Percentiles rank a stretch among this genome's conserved stretches.
Conservation (phyloP, 2,888 invertebrate genomes). For the Tyria jacobaeae region DNA sequence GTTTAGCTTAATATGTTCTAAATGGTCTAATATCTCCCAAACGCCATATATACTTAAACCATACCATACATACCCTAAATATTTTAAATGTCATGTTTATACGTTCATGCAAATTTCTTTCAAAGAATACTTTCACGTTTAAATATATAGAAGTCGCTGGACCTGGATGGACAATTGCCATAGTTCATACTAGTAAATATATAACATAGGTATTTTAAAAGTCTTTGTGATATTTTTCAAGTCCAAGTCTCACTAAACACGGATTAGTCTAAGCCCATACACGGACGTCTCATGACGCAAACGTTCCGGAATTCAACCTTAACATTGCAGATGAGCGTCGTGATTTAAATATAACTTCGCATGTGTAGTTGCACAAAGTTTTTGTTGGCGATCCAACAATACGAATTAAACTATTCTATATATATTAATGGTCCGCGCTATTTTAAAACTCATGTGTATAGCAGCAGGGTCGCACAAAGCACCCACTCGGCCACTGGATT, state of each 20-base stretch:
- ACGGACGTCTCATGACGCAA: slow-evolving; percentile 70
- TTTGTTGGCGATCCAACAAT: slow-evolving; percentile 57
- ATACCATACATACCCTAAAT: too few species aligned
- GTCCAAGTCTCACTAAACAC: slow-evolving; percentile 9
- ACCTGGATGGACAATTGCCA: not conserved
- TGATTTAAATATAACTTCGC: slow-evolving; percentile 82
- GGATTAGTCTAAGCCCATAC: slow-evolving; percentile 53
- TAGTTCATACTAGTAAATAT: not conserved
- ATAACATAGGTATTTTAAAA: not conserved
- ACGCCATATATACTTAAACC: too few species aligned
- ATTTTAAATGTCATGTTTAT: too few species aligned
- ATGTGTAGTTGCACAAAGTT: slow-evolving; percentile 62
- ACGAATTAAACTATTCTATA: slow-evolving; percentile 50
- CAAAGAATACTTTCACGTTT: too few species aligned
- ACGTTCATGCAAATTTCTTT: too few species aligned
- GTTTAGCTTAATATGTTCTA: too few species aligned
- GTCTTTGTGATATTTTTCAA: not conserved
- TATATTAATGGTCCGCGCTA: slow-evolving; percentile 25
- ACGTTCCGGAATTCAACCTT: slow-evolving; percentile 82
- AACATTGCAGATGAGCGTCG: slow-evolving; percentile 81
- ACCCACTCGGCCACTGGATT: slow-evolving; percentile 63
- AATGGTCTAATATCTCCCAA: too few species aligned
- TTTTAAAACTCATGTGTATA: slow-evolving; percentile 21
- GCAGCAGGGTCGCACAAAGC: slow-evolving; percentile 41
- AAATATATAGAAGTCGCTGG: too few species aligned